These are phyloP conservation scores for Meda fulgida DNA, from an alignment of 2,797 vertebrate species.

Conservation along the genomic window DNA sequence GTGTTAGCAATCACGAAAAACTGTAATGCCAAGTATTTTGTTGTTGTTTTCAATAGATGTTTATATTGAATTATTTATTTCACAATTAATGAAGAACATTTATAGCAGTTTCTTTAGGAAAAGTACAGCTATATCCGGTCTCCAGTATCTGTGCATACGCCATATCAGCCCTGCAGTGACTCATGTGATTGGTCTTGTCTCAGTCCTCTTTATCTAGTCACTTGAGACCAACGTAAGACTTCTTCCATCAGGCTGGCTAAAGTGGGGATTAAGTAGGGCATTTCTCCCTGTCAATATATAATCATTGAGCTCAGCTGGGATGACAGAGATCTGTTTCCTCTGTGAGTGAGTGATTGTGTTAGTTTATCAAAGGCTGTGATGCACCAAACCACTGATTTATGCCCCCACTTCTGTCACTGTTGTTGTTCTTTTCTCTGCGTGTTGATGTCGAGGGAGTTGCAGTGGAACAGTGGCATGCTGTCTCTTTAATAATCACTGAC, in stretches of 20 bases:
- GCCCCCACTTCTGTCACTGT: conserved; percentile 10
- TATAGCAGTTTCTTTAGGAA: background rate
- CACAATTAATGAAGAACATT: conserved; percentile 9
- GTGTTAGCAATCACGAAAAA: background rate
- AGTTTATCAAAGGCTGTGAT: conserved; percentile 45
- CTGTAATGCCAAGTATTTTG: background rate
- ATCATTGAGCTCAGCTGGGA: conserved; percentile 68
- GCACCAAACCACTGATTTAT: conserved; percentile 48
- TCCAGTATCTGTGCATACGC: background rate
- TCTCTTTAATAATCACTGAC: conserved; percentile 47
- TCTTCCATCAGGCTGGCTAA: conserved; percentile 65
- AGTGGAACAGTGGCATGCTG: conserved; percentile 11
- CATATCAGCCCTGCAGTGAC: background rate
- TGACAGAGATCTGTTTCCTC: conserved; percentile 54
- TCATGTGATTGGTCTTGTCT: conserved; percentile 9
- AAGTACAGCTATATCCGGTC: background rate
- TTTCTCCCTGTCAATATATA: conserved; percentile 80
- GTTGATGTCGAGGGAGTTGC: conserved; percentile 33
- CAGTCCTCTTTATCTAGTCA: conserved; percentile 52
- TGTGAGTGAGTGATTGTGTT: conserved; percentile 37
- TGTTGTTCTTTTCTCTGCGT: conserved; percentile 27
- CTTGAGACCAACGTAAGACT: conserved; percentile 66
- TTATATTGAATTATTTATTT: background rate
- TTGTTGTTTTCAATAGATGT: background rate
- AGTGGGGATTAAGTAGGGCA: conserved; percentile 72